Conservation (phyloP, 2,888 invertebrate genomes). For the Tortricodes alternella region DNA sequence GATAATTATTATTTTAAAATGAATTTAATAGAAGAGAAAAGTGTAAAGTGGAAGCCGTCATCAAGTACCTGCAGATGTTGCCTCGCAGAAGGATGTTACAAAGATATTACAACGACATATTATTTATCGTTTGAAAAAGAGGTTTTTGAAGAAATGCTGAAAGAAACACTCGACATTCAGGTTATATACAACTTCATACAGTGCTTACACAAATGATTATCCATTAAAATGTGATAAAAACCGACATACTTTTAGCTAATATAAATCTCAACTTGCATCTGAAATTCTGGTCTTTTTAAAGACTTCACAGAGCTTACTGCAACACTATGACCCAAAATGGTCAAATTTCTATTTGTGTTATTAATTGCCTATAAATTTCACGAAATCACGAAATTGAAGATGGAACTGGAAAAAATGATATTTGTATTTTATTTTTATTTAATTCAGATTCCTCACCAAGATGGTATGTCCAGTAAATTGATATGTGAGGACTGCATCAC, state of each 20-base stretch:
- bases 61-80: slow-evolving; percentile 54
- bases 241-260: too few species aligned
- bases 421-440: not conserved
- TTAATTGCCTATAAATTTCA: too few species aligned
- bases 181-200: slow-evolving; percentile 36
- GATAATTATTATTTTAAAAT: not conserved
- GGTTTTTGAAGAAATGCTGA: slow-evolving; percentile 49
- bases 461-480: not conserved
- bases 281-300: too few species aligned
- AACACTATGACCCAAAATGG: too few species aligned
- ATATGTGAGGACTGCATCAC: slow-evolving; percentile 52
- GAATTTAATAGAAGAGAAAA: not conserved
- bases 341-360: too few species aligned
- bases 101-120: slow-evolving; percentile 45
- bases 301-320: too few species aligned
- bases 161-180: slow-evolving; percentile 51
- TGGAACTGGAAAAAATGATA: too few species aligned
- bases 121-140: slow-evolving; percentile 42
- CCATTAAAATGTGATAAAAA: too few species aligned
- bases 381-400: too few species aligned
- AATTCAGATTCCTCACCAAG: slow-evolving; percentile 31
- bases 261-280: too few species aligned
- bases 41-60: slow-evolving; percentile 13
- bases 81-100: slow-evolving; percentile 40
- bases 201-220: too few species aligned